These are phyloP conservation scores for Danaus melanippus DNA, from an alignment of 1,140 invertebrate species.

Conservation along the genomic window DNA sequence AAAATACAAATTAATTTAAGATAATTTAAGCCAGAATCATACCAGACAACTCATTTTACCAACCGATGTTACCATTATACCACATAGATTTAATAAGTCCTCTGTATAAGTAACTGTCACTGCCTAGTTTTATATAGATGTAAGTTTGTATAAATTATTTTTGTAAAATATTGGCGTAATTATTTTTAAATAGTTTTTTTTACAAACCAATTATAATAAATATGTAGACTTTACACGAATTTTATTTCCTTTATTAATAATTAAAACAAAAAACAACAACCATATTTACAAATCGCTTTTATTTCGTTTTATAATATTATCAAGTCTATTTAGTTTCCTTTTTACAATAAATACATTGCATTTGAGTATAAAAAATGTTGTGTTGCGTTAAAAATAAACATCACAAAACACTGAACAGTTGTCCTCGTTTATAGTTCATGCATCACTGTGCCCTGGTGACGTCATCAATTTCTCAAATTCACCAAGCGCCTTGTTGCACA, in stretches of 20 bases:
- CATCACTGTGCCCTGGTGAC: slow-evolving; percentile 37
- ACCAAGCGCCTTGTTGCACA: slow-evolving; percentile 47
- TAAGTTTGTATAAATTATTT: slow-evolving; percentile 54
- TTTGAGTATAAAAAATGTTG: slow-evolving; percentile 63
- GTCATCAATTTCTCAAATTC: slow-evolving; percentile 22
- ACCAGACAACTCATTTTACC: slow-evolving; percentile 11
- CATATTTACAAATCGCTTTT: slow-evolving; percentile 65
- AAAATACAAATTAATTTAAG: slow-evolving; percentile 22
- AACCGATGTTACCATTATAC: slow-evolving; percentile 21
- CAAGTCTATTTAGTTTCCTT: slow-evolving; percentile 58
- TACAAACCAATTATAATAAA: slow-evolving; percentile 28
- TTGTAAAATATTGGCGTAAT: slow-evolving; percentile 54
- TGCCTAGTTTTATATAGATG: slow-evolving; percentile 41
- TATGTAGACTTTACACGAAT: slow-evolving; percentile 11
- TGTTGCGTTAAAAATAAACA: slow-evolving; percentile 55
- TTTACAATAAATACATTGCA: slow-evolving; percentile 67
- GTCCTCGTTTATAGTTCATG: slow-evolving; percentile 43
- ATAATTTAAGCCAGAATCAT: slow-evolving; percentile 14
- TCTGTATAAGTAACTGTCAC: slow-evolving; percentile 24
- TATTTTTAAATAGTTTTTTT: slow-evolving; percentile 27
- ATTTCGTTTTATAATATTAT: slow-evolving; percentile 61
- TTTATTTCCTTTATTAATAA: neutral
- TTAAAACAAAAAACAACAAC: slow-evolving; percentile 22
- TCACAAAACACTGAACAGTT: slow-evolving; percentile 52
- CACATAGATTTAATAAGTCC: slow-evolving; percentile 6